Conservation (phyloP, 2,888 invertebrate species). For the Eutolmus rufibarbis region DNA sequence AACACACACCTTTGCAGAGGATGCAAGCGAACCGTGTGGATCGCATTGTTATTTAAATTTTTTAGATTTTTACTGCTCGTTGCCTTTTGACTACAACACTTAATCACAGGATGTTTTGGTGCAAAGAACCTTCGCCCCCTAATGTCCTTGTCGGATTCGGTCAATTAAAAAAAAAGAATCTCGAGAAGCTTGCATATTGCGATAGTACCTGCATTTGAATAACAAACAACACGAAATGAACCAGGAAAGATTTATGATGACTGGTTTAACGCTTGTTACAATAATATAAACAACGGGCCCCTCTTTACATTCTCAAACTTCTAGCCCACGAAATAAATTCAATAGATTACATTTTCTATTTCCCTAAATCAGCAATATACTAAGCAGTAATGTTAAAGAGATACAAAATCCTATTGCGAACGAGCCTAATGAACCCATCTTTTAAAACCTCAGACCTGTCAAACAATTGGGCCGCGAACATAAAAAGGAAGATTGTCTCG, state of each 20-base stretch:
- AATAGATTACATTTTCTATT: background rate
- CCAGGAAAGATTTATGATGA: slow-evolving; percentile 14
- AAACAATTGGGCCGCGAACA: slow-evolving; percentile 38
- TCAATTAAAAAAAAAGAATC: background rate
- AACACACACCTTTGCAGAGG: background rate
- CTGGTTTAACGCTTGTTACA: slow-evolving; percentile 60
- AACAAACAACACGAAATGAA: slow-evolving; percentile 27
- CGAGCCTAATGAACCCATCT: slow-evolving; percentile 41
- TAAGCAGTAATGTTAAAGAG: background rate
- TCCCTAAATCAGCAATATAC: background rate
- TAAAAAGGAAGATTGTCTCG: slow-evolving; percentile 29
- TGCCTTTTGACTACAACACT: slow-evolving; percentile 46
- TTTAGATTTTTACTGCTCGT: slow-evolving; percentile 7
- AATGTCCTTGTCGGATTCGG: background rate
- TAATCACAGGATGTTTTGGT: background rate
- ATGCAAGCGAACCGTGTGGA: slow-evolving; percentile 16
- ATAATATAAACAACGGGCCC: slow-evolving; percentile 54
- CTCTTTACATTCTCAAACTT: background rate
- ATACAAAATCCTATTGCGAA: background rate
- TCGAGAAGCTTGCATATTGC: background rate
- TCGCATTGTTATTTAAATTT: slow-evolving; percentile 46
- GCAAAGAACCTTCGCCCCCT: slow-evolving; percentile 1
- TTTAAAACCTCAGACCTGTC: slow-evolving; percentile 17
- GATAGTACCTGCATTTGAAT: slow-evolving; percentile 26
- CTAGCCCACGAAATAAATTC: background rate